phyloP scores from a whole-genome alignment of 2,888 invertebrate genomes.

The Macropis europaea region DNA sequence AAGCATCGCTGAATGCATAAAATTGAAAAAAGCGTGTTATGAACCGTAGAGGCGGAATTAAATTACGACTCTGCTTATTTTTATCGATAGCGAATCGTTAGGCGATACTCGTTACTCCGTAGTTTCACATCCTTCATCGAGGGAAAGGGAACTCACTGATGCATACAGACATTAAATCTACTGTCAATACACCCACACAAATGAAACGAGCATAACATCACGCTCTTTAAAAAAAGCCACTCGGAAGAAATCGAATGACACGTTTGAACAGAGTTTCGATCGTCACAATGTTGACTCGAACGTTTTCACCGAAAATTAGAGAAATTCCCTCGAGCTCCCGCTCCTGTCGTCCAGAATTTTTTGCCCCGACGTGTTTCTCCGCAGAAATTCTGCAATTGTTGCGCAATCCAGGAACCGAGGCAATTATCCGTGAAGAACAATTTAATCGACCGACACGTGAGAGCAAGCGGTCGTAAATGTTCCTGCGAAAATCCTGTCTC shows the following conservation, averaged over 20 bases:
- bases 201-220: background rate
- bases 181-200: background rate
- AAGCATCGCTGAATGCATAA: background rate
- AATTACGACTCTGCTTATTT: background rate
- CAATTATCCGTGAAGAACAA: constrained; percentile 17
- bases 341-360: background rate
- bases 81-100: background rate
- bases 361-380: background rate
- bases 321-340: background rate
- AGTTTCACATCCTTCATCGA: constrained; percentile 20
- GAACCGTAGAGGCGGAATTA: background rate
- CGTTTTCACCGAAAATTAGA: background rate
- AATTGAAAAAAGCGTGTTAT: background rate
- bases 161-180: constrained; percentile 23
- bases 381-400: background rate
- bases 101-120: background rate
- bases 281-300: background rate
- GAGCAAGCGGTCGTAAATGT: constrained; percentile 8
- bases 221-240: background rate
- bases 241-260: background rate
- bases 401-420: constrained; percentile 9
- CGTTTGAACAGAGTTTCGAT: background rate
- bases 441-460: constrained; percentile 8
- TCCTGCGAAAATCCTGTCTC: background rate
- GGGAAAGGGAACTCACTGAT: constrained; percentile 35